phyloP scores from a whole-genome alignment of 2,797 vertebrate species.

The Muscicapa comitata region DNA sequence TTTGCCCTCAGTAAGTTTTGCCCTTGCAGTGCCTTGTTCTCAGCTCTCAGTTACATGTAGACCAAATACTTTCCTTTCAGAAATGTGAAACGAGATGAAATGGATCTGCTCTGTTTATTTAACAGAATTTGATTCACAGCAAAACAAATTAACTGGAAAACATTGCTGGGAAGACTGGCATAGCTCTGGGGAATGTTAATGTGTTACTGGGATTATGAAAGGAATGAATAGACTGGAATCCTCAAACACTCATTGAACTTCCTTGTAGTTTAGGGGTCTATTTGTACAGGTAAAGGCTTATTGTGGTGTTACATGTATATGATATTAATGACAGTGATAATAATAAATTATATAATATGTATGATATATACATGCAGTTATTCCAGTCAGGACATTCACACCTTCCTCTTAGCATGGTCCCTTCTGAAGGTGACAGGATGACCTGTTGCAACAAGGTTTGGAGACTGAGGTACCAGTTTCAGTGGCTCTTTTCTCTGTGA shows the following conservation, averaged over 20 bases:
- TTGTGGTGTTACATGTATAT: not conserved
- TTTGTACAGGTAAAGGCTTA: not conserved
- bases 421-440: not conserved
- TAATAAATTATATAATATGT: not conserved
- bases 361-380: not conserved
- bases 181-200: not conserved
- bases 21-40: not conserved
- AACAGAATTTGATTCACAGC: not conserved
- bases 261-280: not conserved
- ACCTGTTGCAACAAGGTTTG: not conserved
- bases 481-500: not conserved
- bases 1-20: not conserved
- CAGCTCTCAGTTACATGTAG: not conserved
- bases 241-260: not conserved
- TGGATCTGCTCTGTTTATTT: not conserved
- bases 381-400: not conserved
- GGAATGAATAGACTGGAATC: not conserved
- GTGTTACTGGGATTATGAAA: not conserved
- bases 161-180: not conserved
- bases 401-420: not conserved
- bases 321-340: not conserved
- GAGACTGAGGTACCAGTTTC: not conserved
- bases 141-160: not conserved
- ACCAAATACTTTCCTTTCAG: not conserved
- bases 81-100: not conserved